Evolutionary conservation across 2,888 invertebrate species (phyloP).

Genomic region (Oxystoma pomonae): DNA sequence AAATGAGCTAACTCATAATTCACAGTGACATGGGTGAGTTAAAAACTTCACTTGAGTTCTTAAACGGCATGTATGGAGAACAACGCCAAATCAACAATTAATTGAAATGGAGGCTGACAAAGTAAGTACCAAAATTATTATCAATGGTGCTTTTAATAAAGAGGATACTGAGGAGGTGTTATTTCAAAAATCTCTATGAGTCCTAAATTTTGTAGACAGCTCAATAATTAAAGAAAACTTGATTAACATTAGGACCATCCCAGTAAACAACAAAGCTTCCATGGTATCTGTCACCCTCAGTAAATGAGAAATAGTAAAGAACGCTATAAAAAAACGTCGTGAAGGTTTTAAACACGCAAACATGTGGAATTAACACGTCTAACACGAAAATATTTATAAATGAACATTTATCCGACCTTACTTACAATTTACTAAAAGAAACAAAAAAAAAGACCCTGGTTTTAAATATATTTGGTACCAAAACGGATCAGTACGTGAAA

Average conservation of each 20-base stretch:
- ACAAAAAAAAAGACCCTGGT: constrained; percentile 2
- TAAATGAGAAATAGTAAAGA: constrained; percentile 1
- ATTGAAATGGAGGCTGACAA: background rate
- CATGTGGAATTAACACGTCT: constrained; percentile 5
- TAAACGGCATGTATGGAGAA: background rate
- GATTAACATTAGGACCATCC: background rate
- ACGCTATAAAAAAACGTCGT: background rate
- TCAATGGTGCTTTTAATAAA: background rate
- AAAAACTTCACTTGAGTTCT: background rate
- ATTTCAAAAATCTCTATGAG: background rate
- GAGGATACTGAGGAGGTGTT: background rate
- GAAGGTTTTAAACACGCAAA: background rate
- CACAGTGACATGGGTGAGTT: background rate
- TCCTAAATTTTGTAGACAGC: background rate
- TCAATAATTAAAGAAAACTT: background rate
- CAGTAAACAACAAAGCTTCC: background rate
- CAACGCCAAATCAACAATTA: background rate
- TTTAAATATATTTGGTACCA: constrained; percentile 5
- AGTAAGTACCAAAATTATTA: background rate
- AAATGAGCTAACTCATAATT: too few relatives aligned
- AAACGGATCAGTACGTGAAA: constrained; percentile 1
- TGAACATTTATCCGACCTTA: background rate
- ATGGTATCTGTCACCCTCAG: too few relatives aligned
- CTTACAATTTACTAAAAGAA: background rate
- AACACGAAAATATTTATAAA: constrained; percentile 5